phyloP scores from a whole-genome alignment of 2,797 vertebrate species.

The Brachyrhaphis roseni region DNA sequence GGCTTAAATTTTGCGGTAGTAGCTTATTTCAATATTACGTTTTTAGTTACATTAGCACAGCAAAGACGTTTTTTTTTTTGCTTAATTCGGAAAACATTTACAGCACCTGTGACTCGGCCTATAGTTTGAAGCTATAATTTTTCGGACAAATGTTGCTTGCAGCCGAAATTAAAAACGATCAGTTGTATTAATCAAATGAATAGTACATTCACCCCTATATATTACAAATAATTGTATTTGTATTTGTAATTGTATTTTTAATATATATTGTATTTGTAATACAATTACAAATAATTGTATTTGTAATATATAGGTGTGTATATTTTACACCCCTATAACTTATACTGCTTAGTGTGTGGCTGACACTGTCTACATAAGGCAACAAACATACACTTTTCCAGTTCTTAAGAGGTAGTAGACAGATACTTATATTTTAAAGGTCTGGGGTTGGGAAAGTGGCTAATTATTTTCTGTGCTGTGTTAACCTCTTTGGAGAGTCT shows the following conservation, averaged over 20 bases:
- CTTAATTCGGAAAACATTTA: background rate
- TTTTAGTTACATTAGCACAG: background rate
- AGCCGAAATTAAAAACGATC: background rate
- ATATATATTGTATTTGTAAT: no score
- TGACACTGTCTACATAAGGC: background rate
- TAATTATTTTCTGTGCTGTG: background rate
- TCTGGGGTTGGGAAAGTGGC: background rate
- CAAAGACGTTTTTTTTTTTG: background rate
- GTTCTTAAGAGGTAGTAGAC: background rate
- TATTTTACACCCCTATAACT: background rate
- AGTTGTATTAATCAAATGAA: background rate
- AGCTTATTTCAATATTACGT: background rate
- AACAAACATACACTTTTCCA: background rate
- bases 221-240: no score
- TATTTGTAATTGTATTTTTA: no score
- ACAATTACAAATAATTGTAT: no score
- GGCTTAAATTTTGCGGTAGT: background rate
- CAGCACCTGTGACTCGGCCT: background rate
- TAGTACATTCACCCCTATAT: no score
- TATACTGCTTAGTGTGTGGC: no score
- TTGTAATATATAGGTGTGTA: no score
- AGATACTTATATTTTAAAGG: background rate
- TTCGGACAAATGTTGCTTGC: background rate
- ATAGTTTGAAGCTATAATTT: background rate
- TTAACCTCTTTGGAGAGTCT: background rate